phyloP scores from a whole-genome alignment of 2,888 invertebrate species.

The Cybosia mesomella region DNA sequence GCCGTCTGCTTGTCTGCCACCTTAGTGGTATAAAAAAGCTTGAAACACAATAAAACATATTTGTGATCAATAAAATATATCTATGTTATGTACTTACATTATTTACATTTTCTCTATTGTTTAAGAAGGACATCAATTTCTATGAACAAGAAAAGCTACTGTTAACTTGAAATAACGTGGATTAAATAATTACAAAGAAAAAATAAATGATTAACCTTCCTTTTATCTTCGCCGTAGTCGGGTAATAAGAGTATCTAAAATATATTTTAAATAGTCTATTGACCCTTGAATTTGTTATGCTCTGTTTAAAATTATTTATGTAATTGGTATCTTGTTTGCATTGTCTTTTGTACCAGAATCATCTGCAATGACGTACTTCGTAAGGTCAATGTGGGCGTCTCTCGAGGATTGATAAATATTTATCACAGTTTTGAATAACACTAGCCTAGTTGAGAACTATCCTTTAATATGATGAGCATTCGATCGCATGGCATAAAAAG shows the following conservation, averaged over 20 bases:
- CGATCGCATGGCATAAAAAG: neutral
- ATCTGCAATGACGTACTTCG: slow-evolving; percentile 18
- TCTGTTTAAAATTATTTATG: slow-evolving; percentile 6
- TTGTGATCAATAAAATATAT: too few species aligned
- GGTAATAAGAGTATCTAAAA: neutral
- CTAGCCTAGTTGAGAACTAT: neutral
- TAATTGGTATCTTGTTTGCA: slow-evolving; percentile 20
- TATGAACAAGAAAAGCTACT: too few species aligned
- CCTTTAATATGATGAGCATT: neutral
- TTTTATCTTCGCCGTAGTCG: neutral
- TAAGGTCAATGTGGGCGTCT: slow-evolving; percentile 9
- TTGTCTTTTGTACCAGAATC: slow-evolving; percentile 15
- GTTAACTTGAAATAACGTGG: too few species aligned
- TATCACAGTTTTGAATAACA: slow-evolving; percentile 8
- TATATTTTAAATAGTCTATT: neutral
- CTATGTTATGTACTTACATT: too few species aligned
- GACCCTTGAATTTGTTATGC: slow-evolving; percentile 19
- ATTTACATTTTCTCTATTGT: too few species aligned
- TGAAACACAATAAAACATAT: too few species aligned
- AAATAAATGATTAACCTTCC: neutral
- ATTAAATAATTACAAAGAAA: neutral
- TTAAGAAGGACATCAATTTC: too few species aligned
- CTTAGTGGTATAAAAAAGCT: too few species aligned
- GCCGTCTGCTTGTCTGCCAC: too few species aligned
- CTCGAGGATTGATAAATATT: slow-evolving; percentile 9